These are phyloP conservation scores for Aythya baeri DNA, from an alignment of 2,113 vertebrate genomes.

Conservation along the genomic window DNA sequence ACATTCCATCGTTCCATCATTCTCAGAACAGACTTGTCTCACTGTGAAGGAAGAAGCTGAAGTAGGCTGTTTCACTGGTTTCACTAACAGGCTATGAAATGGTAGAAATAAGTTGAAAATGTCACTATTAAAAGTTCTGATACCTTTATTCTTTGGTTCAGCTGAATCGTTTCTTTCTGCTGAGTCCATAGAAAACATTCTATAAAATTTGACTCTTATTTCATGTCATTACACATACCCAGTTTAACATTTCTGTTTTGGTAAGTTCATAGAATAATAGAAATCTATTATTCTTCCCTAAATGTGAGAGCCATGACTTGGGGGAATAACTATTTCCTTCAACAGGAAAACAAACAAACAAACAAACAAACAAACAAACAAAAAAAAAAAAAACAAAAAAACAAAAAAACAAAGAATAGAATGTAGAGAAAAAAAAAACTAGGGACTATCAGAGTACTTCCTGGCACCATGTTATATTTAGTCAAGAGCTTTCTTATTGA, in stretches of 20 bases:
- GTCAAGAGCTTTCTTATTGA: background rate
- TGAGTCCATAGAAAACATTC: background rate
- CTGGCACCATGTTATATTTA: fast-evolving
- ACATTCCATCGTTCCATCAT: background rate
- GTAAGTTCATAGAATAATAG: no score
- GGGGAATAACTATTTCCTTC: background rate
- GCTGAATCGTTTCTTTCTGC: background rate
- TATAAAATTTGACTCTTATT: background rate
- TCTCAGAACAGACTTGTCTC: background rate
- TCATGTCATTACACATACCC: fast-evolving
- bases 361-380: background rate
- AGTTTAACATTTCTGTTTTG: background rate
- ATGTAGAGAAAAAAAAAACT: background rate
- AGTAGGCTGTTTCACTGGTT: background rate
- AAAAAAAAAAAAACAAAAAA: background rate
- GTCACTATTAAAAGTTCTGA: background rate
- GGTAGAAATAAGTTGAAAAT: background rate
- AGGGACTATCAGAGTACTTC: background rate
- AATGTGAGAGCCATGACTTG: background rate
- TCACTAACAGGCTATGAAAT: background rate
- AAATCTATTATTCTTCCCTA: background rate
- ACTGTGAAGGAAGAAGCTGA: background rate
- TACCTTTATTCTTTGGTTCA: background rate
- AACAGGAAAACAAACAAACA: background rate
- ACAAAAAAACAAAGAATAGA: background rate